phyloP scores from a whole-genome alignment of 2,797 vertebrate genomes.

The Pipistrellus pygmaeus region DNA sequence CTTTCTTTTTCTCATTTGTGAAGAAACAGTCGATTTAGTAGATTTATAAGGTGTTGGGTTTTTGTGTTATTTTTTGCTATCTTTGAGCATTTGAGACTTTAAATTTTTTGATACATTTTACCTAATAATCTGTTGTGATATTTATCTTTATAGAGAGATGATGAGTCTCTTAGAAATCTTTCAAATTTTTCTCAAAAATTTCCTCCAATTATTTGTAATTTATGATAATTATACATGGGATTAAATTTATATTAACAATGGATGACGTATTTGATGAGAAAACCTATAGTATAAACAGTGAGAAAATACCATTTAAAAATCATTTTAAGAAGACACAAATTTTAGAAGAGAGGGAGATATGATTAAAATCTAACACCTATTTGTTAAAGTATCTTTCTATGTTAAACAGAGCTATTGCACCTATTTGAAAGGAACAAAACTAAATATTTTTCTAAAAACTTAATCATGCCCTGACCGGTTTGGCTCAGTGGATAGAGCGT shows the following conservation, averaged over 20 bases:
- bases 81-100: neutral
- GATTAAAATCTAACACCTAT: conserved; percentile 39
- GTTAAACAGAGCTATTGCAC: conserved; percentile 58
- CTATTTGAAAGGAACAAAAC: conserved; percentile 65
- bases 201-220: conserved; percentile 23
- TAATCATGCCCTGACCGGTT: neutral
- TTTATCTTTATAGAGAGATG: neutral
- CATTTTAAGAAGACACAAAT: conserved; percentile 34
- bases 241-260: conserved; percentile 51
- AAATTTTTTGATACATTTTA: neutral
- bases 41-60: neutral
- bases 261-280: conserved; percentile 51
- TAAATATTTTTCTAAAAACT: conserved; percentile 70
- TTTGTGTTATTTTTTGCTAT: neutral
- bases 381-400: conserved; percentile 48
- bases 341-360: conserved; percentile 10
- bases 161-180: neutral
- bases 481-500: too few relatives aligned
- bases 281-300: neutral
- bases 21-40: neutral
- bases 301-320: conserved; percentile 34
- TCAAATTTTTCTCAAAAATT: conserved; percentile 15
- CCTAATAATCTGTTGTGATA: conserved; percentile 27
- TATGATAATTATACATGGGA: neutral
- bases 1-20: conserved; percentile 17